Percentiles rank a stretch among this genome's conserved stretches.
Conservation (phyloP, 2,797 vertebrate species). For the Sarcophilus harrisii region DNA sequence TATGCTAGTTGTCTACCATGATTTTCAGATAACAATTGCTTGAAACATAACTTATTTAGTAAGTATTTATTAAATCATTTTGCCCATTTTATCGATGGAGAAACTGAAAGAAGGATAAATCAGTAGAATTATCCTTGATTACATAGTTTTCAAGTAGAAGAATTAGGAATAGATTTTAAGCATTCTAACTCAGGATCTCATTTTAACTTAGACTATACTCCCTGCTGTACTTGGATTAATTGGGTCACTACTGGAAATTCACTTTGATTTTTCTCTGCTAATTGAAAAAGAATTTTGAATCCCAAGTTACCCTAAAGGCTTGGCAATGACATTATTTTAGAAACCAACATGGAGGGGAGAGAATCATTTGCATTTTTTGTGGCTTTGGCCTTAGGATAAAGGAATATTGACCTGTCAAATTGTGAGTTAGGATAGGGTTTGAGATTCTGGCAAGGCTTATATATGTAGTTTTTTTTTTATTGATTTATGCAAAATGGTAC, state of each 20-base stretch:
- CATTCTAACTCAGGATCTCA: conserved; percentile 4
- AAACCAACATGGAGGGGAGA: conserved; percentile 55
- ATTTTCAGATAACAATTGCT: not conserved
- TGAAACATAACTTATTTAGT: not conserved
- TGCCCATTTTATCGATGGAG: conserved; percentile 23
- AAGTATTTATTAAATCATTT: not conserved
- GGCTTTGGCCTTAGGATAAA: conserved; percentile 28
- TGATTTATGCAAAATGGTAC: conserved; percentile 3
- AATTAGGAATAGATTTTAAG: conserved; percentile 26
- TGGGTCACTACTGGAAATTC: conserved; percentile 66
- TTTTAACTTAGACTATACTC: conserved; percentile 39
- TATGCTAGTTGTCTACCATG: not conserved
- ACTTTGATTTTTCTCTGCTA: conserved; percentile 66
- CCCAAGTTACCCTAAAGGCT: conserved; percentile 45
- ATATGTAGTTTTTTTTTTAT: not conserved
- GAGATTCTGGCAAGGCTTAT: not conserved
- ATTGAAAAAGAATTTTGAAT: conserved; percentile 63
- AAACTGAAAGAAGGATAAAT: conserved; percentile 20
- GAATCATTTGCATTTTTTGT: conserved; percentile 51
- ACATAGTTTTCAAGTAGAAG: conserved; percentile 28
- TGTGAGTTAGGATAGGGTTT: conserved; percentile 6
- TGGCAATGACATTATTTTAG: conserved; percentile 34
- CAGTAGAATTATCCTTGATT: conserved; percentile 11
- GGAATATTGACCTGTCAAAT: conserved; percentile 19
- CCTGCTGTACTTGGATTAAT: conserved; percentile 68